Evolutionary conservation across 92 coral and sea anemone genomes (phyloP).

Genomic region (Meandrina meandrites): DNA sequence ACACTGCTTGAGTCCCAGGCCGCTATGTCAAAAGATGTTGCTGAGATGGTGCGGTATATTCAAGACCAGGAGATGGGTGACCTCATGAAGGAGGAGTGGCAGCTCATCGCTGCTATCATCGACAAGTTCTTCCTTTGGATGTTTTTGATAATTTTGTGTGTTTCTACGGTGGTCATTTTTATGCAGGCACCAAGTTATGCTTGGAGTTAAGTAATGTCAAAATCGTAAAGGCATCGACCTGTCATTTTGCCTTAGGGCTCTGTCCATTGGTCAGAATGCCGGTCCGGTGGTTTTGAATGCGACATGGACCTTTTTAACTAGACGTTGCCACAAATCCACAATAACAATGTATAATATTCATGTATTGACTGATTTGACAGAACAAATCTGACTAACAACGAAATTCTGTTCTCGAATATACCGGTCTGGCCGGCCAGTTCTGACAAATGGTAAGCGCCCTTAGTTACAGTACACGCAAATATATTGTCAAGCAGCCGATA

Average conservation of each 20-base stretch:
- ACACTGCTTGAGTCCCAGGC: constrained; percentile 37
- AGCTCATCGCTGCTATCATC: constrained; percentile 71
- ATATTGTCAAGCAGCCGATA: no score
- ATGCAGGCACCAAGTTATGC: constrained; percentile 78
- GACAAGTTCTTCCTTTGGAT: constrained; percentile 85
- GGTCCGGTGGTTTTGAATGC: no score
- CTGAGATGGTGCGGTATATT: constrained; percentile 63
- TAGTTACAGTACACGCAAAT: background rate
- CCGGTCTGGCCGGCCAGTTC: no score
- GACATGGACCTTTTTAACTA: no score
- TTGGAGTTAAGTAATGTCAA: background rate
- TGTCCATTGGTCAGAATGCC: no score
- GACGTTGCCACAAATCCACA: no score
- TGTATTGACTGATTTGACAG: no score
- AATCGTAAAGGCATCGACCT: background rate
- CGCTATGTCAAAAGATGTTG: constrained; percentile 48
- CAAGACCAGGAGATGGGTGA: constrained; percentile 76
- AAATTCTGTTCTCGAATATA: no score
- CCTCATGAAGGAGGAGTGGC: constrained; percentile 77
- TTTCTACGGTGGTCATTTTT: constrained; percentile 68
- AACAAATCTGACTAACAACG: no score
- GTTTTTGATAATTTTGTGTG: constrained; percentile 59
- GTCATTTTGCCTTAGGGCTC: background rate
- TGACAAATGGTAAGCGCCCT: no score
- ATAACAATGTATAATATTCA: no score